These are phyloP conservation scores for Epinephelus lanceolatus DNA, from an alignment of 2,113 vertebrate species.

Conservation along the genomic window DNA sequence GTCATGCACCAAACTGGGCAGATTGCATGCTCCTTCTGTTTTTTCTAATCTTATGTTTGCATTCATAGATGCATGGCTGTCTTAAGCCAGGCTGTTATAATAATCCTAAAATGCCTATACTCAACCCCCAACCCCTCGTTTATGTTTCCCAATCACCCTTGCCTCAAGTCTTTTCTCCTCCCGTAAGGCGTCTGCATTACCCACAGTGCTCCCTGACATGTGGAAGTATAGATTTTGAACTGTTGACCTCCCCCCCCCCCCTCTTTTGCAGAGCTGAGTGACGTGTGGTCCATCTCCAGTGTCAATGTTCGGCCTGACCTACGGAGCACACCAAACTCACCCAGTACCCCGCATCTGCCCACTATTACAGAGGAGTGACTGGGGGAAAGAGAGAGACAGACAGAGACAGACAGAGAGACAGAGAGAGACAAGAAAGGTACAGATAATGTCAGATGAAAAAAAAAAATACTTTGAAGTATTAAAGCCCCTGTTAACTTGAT, in stretches of 20 bases:
- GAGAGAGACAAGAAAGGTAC: not conserved
- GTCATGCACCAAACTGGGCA: not conserved
- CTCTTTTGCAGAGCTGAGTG: slow-evolving; percentile 81
- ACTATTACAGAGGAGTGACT: slow-evolving; percentile 82
- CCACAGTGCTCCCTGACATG: not conserved
- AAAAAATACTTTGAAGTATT: not conserved
- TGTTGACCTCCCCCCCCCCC: slow-evolving; percentile 5
- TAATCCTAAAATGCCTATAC: not conserved
- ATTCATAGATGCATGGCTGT: not conserved
- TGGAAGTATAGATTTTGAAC: not conserved
- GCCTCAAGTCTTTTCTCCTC: not conserved
- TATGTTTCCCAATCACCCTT: not conserved
- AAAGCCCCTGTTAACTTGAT: not conserved
- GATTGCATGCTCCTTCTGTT: too few relatives aligned
- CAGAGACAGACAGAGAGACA: not conserved
- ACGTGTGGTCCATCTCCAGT: slow-evolving; percentile 86
- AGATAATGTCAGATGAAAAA: not conserved
- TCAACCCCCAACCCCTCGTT: not conserved
- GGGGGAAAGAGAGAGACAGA: not conserved
- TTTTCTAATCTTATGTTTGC: not conserved
- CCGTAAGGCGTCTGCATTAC: slow-evolving; percentile 3
- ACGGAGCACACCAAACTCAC: slow-evolving; percentile 70
- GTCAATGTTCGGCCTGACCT: slow-evolving; percentile 75
- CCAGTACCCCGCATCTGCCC: slow-evolving; percentile 76
- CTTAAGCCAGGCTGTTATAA: not conserved